These are phyloP conservation scores for Apodemus agrarius DNA, from an alignment of 2,797 vertebrate species.

Conservation along the genomic window DNA sequence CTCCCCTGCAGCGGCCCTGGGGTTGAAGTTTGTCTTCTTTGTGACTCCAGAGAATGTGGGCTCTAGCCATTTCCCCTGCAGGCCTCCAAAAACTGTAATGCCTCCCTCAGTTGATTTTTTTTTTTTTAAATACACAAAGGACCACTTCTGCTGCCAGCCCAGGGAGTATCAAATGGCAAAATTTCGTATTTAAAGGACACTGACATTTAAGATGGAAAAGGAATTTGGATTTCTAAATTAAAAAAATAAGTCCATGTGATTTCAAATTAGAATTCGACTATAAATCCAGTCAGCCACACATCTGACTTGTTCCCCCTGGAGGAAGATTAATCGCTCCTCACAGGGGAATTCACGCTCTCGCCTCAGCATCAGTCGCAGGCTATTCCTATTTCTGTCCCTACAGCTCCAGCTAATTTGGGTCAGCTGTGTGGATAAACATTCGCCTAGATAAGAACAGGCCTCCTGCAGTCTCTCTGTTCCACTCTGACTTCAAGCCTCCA, in stretches of 20 bases:
- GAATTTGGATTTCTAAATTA: slow-evolving; percentile 76
- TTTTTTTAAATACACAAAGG: slow-evolving; percentile 50
- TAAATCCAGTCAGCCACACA: slow-evolving; percentile 72
- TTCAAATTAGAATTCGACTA: slow-evolving; percentile 71
- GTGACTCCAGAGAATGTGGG: slow-evolving; percentile 43
- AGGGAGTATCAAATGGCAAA: slow-evolving; percentile 71
- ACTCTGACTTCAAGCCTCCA: not conserved
- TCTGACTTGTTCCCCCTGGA: slow-evolving; percentile 55
- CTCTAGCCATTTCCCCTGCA: slow-evolving; percentile 33
- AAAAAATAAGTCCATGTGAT: slow-evolving; percentile 71
- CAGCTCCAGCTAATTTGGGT: slow-evolving; percentile 68
- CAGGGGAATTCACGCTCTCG: slow-evolving; percentile 70
- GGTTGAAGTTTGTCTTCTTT: slow-evolving; percentile 18
- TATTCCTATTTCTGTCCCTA: slow-evolving; percentile 66
- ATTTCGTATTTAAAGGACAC: slow-evolving; percentile 69
- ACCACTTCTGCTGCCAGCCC: slow-evolving; percentile 49
- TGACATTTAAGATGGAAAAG: slow-evolving; percentile 77
- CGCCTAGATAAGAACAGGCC: slow-evolving; percentile 63
- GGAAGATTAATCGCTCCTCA: slow-evolving; percentile 70
- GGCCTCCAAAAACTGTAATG: not conserved
- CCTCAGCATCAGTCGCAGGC: slow-evolving; percentile 34
- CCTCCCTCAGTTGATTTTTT: slow-evolving; percentile 24
- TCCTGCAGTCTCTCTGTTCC: not conserved
- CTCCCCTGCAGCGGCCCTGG: not conserved
- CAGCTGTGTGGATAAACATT: slow-evolving; percentile 70